Evolutionary conservation across 1,140 invertebrate genomes (phyloP).

Genomic region (Maniola jurtina): DNA sequence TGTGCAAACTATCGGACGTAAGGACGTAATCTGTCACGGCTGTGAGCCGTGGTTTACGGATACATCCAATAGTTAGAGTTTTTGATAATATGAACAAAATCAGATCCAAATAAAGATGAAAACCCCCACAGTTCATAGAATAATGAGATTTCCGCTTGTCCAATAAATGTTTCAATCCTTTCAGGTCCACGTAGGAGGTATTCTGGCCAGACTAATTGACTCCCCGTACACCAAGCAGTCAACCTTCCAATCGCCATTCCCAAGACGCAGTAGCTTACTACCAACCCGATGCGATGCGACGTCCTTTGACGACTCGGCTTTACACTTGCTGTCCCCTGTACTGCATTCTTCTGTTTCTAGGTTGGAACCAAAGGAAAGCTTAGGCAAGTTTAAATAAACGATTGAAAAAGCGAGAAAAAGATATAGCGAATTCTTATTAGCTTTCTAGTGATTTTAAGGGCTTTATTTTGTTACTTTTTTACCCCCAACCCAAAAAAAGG

Average conservation of each 20-base stretch:
- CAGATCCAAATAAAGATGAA: too few species aligned
- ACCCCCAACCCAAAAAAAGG: too few species aligned
- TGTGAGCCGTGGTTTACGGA: too few species aligned
- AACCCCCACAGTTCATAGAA: too few species aligned
- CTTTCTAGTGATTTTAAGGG: too few species aligned
- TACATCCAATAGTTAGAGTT: too few species aligned
- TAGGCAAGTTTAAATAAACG: slow-evolving; percentile 36
- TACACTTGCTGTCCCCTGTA: slow-evolving; percentile 80
- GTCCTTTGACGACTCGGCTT: slow-evolving; percentile 76
- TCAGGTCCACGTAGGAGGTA: slow-evolving; percentile 86
- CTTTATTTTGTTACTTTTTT: too few species aligned
- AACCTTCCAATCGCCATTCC: slow-evolving; percentile 81
- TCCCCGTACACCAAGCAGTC: slow-evolving; percentile 80
- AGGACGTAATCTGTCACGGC: too few species aligned
- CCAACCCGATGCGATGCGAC: slow-evolving; percentile 78
- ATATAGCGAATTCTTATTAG: too few species aligned
- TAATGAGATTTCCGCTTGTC: too few species aligned
- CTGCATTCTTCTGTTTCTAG: slow-evolving; percentile 58
- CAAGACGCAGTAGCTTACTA: slow-evolving; percentile 82
- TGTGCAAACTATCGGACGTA: too few species aligned
- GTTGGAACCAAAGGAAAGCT: slow-evolving; percentile 46
- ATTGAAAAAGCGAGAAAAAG: background rate
- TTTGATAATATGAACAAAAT: background rate
- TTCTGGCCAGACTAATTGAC: slow-evolving; percentile 81
- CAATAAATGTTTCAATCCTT: background rate